Evolutionary conservation across 2,888 invertebrate genomes (phyloP), one percentile per base, ranked within the genome.

Genomic region (Tortricodes alternella): DNA sequence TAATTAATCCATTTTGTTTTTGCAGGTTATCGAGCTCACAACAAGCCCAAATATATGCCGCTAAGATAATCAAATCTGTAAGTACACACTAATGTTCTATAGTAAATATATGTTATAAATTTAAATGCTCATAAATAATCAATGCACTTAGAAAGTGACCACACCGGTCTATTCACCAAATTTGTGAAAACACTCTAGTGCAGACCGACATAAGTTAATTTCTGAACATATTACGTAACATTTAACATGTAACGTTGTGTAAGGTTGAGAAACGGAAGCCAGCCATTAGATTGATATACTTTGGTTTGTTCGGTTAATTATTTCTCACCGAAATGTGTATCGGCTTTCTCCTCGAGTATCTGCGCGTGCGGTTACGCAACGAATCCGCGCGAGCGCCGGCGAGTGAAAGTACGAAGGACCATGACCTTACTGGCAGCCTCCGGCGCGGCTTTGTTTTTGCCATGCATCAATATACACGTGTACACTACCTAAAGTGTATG

Each of bases 311-410:
- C 76, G 71, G 74, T 81, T 75, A 76, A 85, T 85, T 75, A 85
- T 80, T 81, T 80, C 75, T 76, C 71, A 68, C 74, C 81, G 77
- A 85, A 86, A 85, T 84, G 76, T 58, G 49, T 80, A 84, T 79
- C 73, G 73, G 84, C 89, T 89, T 89, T 89, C 89, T 78, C 89
- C 60, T 58, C 55, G 85, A 85, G 85, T 83, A 83, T 79, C 69
- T 65, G 69, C 68, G 66, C 11, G 59, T 57, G 48, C 39, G 41
- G 46, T 52, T 51, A 51, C 57, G 58, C 37, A 15, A 38, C 38
- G 51, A 15, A 34, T 27, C 19, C 41, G 37, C 27, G 35, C 46
- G n/a, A n/a, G n/a, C n/a, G n/a, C n/a, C n/a, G 39, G 34, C 24
- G 46, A 58, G 61, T 60, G 63, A 60, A 62, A 62, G 60, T 60